Evolutionary conservation across 2,888 invertebrate species (phyloP), one percentile per base, ranked within the genome.

Genomic region (Ypsolopha sequella): DNA sequence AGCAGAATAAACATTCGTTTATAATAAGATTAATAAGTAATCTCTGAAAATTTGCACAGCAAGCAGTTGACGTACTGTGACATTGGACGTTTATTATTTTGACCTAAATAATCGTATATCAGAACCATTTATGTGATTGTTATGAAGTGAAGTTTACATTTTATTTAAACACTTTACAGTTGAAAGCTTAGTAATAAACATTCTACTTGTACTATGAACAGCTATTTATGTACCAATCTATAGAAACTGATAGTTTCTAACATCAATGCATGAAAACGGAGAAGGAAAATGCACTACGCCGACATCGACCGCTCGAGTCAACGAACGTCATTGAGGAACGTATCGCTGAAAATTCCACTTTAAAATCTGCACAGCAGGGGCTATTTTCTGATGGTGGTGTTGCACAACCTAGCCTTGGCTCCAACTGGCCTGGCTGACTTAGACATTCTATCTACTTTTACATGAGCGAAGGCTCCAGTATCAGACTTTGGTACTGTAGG

Each of bases 381-480:
- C 62, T 55, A 66, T 59, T 68, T 56, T 78, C 33, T 51, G 55
- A 49, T 64, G 66, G 41, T 46, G n/a, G 36, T 41, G 45, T 58
- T 56, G 54, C 59, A 60, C 74, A 81, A 78, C 75, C 79, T 85
- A 85, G 85, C 85, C 85, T 86, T 85, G 85, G 85, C 85, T 86
- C 71, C 72, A 78, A 82, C 84, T 85, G 82, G 84, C 84, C 82
- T 81, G 78, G 80, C 85, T 85, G 85, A 84, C 84, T 86, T 86
- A 86, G 85, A 86, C 85, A 85, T 86, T 86, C 85, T 86, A 86
- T 85, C 85, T 84, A 86, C 85, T 86, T 85, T 86, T 86, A 85
- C 82, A 77, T 78, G 68, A 67, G 72, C 76, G 79, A 80, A 84
- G 81, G 80, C 77, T 80, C 71, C 65, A 68, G 68, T 71, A 72